phyloP scores from a whole-genome alignment of 1,140 invertebrate species.

The Oreohelix idahoensis region DNA sequence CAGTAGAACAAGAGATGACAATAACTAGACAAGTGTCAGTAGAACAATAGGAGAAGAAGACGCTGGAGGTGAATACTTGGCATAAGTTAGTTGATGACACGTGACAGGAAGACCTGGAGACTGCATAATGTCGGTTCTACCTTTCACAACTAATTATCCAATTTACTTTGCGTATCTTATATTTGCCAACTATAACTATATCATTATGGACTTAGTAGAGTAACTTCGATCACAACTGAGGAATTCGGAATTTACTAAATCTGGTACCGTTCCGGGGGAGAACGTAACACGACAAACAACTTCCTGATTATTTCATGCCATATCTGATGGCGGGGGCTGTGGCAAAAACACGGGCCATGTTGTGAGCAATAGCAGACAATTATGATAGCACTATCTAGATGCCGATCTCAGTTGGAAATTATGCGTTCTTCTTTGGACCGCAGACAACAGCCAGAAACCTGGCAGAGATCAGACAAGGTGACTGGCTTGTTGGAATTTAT shows the following conservation, averaged over 20 bases:
- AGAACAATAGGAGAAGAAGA: no score
- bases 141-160: no score
- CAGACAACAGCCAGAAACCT: not conserved
- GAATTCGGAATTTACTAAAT: not conserved
- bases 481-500: not conserved
- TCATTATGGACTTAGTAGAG: no score
- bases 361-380: not conserved
- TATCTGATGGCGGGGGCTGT: not conserved
- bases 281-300: not conserved
- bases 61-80: no score
- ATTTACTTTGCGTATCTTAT: no score
- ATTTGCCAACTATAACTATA: no score
- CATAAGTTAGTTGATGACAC: no score
- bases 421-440: not conserved
- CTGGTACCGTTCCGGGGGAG: not conserved
- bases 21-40: no score
- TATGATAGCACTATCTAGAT: not conserved
- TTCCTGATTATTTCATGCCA: not conserved
- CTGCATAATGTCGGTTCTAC: no score
- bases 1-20: no score
- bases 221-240: no score
- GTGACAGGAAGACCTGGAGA: no score
- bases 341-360: not conserved
- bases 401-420: not conserved
- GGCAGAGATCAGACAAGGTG: not conserved